Conservation (phyloP, 2,797 vertebrate genomes). For the Poecile montanus region DNA sequence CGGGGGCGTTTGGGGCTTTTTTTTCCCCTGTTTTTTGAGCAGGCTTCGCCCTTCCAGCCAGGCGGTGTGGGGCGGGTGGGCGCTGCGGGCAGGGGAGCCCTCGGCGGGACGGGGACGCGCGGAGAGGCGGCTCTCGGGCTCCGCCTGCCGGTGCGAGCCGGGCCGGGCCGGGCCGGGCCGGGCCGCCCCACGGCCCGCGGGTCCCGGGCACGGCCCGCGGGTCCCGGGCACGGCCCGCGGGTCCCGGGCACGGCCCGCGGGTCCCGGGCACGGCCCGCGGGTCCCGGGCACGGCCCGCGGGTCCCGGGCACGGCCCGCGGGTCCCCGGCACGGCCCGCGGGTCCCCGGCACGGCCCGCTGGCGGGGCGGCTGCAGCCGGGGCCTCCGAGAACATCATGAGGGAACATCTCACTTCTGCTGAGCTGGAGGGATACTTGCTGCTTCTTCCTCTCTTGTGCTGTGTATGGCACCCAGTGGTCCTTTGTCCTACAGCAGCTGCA, state of each 20-base stretch:
- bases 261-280: background rate
- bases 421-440: background rate
- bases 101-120: accelerated
- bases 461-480: accelerated
- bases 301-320: background rate
- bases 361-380: background rate
- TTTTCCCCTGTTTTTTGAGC: accelerated
- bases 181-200: background rate
- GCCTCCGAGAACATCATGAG: accelerated
- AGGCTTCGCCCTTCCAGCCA: accelerated
- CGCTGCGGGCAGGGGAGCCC: background rate
- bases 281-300: background rate
- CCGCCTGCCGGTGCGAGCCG: background rate
- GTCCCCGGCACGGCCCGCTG: background rate
- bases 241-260: background rate
- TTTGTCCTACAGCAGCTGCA: background rate
- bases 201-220: background rate
- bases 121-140: background rate
- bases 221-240: background rate
- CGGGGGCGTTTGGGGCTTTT: too few species aligned
- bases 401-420: background rate
- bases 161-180: background rate
- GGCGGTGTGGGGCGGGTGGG: background rate
- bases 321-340: background rate
- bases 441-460: background rate